Percentiles rank a stretch among this genome's conserved stretches.
Conservation (phyloP, 1,140 invertebrate species). For the Liolophura sinensis region DNA sequence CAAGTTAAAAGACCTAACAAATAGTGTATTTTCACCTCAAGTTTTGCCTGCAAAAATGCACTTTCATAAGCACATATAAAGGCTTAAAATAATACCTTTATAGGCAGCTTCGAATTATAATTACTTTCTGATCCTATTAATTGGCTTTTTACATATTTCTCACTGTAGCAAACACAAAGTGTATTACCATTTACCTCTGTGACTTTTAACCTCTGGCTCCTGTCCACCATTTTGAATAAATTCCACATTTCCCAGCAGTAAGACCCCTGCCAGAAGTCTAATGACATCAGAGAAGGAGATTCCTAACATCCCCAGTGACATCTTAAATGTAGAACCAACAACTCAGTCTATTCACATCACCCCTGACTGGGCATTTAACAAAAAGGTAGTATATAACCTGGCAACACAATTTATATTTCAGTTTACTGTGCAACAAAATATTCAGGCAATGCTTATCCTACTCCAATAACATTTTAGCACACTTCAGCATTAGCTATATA, state of each 20-base stretch:
- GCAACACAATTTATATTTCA: no score
- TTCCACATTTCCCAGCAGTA: conserved; percentile 88
- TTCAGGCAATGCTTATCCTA: no score
- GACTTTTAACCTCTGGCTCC: conserved; percentile 65
- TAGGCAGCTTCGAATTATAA: no score
- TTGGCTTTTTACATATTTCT: neutral
- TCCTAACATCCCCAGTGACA: conserved; percentile 70
- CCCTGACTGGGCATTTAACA: neutral
- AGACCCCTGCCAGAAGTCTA: conserved; percentile 83
- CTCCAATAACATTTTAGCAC: no score
- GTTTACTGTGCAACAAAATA: no score
- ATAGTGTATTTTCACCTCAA: neutral
- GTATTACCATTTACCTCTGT: conserved; percentile 28
- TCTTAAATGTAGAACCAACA: conserved; percentile 57
- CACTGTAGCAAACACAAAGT: neutral
- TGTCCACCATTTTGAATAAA: conserved; percentile 75
- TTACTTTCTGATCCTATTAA: conserved; percentile 20
- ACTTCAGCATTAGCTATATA: no score
- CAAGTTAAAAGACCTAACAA: neutral
- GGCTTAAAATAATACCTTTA: no score
- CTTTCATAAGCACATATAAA: no score
- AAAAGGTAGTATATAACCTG: neutral
- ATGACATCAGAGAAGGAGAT: conserved; percentile 94
- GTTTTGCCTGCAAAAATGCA: no score
- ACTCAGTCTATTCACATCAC: neutral